Base-by-base conservation (phyloP, 2,113 vertebrate species). In the Asarcornis scutulata region DNA sequence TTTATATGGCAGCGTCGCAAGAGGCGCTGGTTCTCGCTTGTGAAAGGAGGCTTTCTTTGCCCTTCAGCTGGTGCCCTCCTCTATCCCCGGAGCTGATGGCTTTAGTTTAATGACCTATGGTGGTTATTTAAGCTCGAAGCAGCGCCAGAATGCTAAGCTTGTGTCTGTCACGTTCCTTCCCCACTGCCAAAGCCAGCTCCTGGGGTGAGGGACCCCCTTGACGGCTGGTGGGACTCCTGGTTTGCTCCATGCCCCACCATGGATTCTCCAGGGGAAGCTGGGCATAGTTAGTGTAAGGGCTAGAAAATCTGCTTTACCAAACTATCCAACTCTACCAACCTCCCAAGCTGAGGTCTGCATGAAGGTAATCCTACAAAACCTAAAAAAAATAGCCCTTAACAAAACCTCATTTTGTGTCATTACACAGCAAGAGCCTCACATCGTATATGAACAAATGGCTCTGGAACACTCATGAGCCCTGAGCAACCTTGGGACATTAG, bases 1-100 rank as follows among this genome's bases (percentile, higher is more conserved):
- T 97, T 97, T 91, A 88, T 89, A 88, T 91, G 94, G 95, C 95
- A 94, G 92, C 11, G 5, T 92, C 59, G 42, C 84, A 90, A 95
- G 86, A 91, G 78, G 63, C 38, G 42, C 91, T 89, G 90, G 40
- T 88, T 88, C 83, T 87, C 11, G 2, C 82, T 93, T 0, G 0
- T 93, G 91, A 95, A 96, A 91, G 91, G 53, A 95, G 76, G 53
- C 83, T 97, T 95, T 95, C 91, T 96, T 95, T 52, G 23, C 83
- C 76, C 64, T 86, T 93, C 32, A 55, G 40, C 90, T 82, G 83
- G 69, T 94, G 74, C 62, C 27, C 55, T 91, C 64, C 90, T 92
- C 81, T 79, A 58, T 81, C 32, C 53, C 56, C 1, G 2, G 56
- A 86, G 93, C 60, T 2, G 2, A n/a, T 92, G 76, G 32, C 64